A percentile compares a stretch with the other conserved stretches of the same genome.
These are phyloP conservation scores for Phoenicopterus ruber DNA, from an alignment of 2,113 vertebrate species.

Conservation along the genomic window DNA sequence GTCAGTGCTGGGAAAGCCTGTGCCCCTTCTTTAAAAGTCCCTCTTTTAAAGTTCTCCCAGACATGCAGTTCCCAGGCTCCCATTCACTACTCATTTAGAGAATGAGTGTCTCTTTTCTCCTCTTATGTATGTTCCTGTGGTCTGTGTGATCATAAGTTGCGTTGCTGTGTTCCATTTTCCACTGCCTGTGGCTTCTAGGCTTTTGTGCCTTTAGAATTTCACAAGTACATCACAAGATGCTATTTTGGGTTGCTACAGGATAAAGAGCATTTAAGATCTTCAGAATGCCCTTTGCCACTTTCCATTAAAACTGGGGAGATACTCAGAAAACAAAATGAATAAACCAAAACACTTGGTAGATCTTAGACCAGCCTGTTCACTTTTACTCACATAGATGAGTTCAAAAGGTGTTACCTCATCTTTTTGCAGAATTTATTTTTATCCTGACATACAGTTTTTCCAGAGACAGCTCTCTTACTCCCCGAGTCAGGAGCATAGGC, in stretches of 20 bases:
- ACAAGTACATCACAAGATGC: slow-evolving; percentile 61
- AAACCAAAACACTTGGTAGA: not conserved
- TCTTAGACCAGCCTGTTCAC: not conserved
- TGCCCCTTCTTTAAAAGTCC: not conserved
- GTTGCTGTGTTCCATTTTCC: slow-evolving; percentile 32
- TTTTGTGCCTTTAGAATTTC: slow-evolving; percentile 56
- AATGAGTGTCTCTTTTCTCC: not conserved
- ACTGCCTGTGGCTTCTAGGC: slow-evolving; percentile 45
- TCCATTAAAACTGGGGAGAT: slow-evolving; percentile 9
- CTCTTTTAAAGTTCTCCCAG: slow-evolving; percentile 1
- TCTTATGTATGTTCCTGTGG: not conserved
- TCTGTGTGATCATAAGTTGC: slow-evolving; percentile 20
- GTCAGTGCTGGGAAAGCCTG: not conserved
- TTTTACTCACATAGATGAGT: not conserved
- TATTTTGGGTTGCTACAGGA: slow-evolving; percentile 20
- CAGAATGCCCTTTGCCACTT: slow-evolving; percentile 43
- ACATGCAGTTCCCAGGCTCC: not conserved
- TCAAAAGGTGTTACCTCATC: not conserved
- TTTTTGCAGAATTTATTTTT: not conserved
- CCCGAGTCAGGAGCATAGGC: not conserved
- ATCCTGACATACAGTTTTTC: not conserved
- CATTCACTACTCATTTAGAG: not conserved
- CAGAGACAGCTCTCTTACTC: not conserved
- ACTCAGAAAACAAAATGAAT: not conserved
- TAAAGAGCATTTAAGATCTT: slow-evolving; percentile 39